phyloP scores from a whole-genome alignment of 2,113 vertebrate genomes.

The Oceanites oceanicus region DNA sequence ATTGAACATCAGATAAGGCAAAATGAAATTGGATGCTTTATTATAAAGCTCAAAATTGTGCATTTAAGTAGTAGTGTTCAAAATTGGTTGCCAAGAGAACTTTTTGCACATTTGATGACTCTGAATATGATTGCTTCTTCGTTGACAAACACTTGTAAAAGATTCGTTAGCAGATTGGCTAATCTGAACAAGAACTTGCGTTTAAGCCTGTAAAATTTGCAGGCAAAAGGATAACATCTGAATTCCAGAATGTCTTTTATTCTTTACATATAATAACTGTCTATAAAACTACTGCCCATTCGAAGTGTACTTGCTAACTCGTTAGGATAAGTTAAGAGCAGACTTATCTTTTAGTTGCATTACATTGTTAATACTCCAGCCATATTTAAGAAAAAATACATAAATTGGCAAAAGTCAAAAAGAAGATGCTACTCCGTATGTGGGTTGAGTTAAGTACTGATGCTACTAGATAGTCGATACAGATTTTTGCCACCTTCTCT shows the following conservation, averaged over 20 bases:
- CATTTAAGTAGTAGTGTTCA: not conserved
- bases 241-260: not conserved
- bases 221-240: no score
- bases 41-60: not conserved
- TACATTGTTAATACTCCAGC: not conserved
- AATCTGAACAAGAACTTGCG: not conserved
- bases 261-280: fast-evolving
- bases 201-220: not conserved
- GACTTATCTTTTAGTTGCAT: not conserved
- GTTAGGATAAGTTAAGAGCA: no score
- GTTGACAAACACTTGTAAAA: not conserved
- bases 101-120: not conserved
- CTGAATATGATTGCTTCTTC: not conserved
- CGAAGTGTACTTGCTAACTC: fast-evolving
- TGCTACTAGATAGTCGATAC: not conserved
- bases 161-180: not conserved
- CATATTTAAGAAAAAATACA: not conserved
- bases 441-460: not conserved
- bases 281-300: not conserved
- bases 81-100: not conserved
- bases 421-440: fast-evolving
- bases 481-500: not conserved
- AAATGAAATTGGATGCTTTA: not conserved
- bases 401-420: not conserved
- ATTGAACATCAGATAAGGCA: no score